phyloP scores from a whole-genome alignment of 92 coral and sea anemone genomes.

The Isaurus tuberculatus region DNA sequence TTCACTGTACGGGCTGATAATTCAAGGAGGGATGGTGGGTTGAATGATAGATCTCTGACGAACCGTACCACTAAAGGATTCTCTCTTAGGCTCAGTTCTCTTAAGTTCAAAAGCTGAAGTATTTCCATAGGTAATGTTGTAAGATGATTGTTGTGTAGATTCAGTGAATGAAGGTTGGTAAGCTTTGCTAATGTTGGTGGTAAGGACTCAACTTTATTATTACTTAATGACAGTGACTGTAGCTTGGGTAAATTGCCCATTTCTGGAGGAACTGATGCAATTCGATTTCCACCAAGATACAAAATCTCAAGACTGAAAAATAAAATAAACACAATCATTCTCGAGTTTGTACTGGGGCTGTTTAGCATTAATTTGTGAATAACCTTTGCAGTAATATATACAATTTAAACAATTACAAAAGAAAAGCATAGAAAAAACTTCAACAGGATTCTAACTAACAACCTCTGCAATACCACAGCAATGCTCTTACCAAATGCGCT shows the following conservation, averaged over 20 bases:
- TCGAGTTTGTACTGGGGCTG: not conserved
- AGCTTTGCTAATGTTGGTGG: constrained; percentile 81
- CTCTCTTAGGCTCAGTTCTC: constrained; percentile 85
- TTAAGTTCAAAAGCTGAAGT: constrained; percentile 85
- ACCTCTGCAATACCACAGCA: no score
- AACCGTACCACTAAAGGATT: constrained; percentile 97
- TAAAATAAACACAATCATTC: not conserved
- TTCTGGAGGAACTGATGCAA: constrained; percentile 79
- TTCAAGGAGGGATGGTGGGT: constrained; percentile 86
- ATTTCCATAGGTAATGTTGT: constrained; percentile 89
- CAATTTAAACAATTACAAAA: no score
- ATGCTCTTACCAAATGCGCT: no score
- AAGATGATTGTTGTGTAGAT: constrained; percentile 90
- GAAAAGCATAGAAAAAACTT: no score
- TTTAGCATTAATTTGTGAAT: no score
- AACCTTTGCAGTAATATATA: no score
- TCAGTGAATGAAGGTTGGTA: constrained; percentile 82
- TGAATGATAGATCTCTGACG: constrained; percentile 80
- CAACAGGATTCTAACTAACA: no score
- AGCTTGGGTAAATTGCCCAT: constrained; percentile 81
- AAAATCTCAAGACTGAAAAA: constrained; percentile 82
- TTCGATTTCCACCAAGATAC: constrained; percentile 95
- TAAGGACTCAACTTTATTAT: constrained; percentile 81
- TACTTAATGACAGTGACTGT: constrained; percentile 81
- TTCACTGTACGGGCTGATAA: constrained; percentile 88